Percentiles rank a stretch among this genome's conserved stretches.
Conservation (phyloP, 92 coral and sea anemone species). For the Phenganax subtilis region DNA sequence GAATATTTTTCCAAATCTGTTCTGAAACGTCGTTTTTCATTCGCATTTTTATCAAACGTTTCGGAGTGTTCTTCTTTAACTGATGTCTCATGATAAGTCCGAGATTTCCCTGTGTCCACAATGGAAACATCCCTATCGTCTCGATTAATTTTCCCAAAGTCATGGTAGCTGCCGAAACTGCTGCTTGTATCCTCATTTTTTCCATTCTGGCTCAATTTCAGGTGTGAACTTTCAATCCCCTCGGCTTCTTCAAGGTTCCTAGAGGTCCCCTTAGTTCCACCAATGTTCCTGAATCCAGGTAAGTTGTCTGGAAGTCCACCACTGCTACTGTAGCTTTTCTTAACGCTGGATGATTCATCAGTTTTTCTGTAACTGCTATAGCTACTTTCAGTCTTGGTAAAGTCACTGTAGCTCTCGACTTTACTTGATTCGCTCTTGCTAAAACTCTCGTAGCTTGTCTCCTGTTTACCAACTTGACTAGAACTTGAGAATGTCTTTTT, state of each 20-base stretch:
- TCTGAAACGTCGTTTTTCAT: constrained; percentile 7
- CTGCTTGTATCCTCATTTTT: neutral
- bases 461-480: neutral
- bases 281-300: neutral
- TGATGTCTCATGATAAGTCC: constrained; percentile 9
- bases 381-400: constrained; percentile 2
- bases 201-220: neutral
- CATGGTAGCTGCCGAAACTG: neutral
- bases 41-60: constrained; percentile 22
- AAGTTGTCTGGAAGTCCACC: neutral
- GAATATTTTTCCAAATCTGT: constrained; percentile 26
- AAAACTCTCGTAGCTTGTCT: neutral
- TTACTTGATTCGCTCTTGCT: constrained; percentile 3
- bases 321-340: neutral
- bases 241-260: too few relatives aligned
- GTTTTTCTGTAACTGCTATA: constrained; percentile 11
- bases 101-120: constrained; percentile 3
- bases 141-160: neutral
- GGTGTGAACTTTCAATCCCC: neutral
- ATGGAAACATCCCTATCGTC: constrained; percentile 10
- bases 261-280: neutral
- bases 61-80: neutral
- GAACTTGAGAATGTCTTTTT: neutral
- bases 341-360: constrained; percentile 7
- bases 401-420: constrained; percentile 8